A percentile compares a stretch with the other conserved stretches of the same genome.
Conservation (phyloP, 1,140 invertebrate genomes). For the Drosophila busckii region DNA sequence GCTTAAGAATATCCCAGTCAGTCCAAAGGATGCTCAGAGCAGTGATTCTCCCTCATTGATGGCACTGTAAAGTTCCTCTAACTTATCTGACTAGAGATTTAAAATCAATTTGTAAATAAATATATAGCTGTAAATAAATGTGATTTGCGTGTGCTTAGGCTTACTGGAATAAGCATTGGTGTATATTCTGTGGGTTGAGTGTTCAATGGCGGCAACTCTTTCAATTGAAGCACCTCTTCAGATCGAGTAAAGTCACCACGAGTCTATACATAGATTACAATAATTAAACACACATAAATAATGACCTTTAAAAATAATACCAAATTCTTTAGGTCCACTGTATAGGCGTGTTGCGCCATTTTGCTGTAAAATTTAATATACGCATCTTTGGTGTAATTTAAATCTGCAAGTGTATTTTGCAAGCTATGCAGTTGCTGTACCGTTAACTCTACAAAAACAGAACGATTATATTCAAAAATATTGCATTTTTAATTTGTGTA, state of each 20-base stretch:
- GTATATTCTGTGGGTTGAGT: conserved; percentile 8
- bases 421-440: conserved; percentile 34
- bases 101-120: conserved; percentile 2
- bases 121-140: neutral
- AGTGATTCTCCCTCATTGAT: conserved; percentile 12
- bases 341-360: conserved; percentile 39
- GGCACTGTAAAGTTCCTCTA: conserved; percentile 36
- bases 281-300: neutral
- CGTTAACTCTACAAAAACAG: conserved; percentile 26
- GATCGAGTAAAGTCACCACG: conserved; percentile 34
- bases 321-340: conserved; percentile 44
- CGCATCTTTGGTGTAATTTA: conserved; percentile 14
- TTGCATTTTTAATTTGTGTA: neutral
- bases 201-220: conserved; percentile 10
- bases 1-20: conserved; percentile 35
- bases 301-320: conserved; percentile 2
- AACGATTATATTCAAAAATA: neutral
- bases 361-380: conserved; percentile 45
- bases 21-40: conserved; percentile 15
- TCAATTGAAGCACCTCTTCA: conserved; percentile 33
- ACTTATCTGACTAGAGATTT: conserved; percentile 29
- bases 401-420: conserved; percentile 28
- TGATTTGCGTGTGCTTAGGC: conserved; percentile 33
- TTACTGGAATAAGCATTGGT: too few relatives aligned
- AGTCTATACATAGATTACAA: conserved; percentile 15